Conservation (phyloP, 2,888 invertebrate species). For the Drosophila bunnanda region DNA sequence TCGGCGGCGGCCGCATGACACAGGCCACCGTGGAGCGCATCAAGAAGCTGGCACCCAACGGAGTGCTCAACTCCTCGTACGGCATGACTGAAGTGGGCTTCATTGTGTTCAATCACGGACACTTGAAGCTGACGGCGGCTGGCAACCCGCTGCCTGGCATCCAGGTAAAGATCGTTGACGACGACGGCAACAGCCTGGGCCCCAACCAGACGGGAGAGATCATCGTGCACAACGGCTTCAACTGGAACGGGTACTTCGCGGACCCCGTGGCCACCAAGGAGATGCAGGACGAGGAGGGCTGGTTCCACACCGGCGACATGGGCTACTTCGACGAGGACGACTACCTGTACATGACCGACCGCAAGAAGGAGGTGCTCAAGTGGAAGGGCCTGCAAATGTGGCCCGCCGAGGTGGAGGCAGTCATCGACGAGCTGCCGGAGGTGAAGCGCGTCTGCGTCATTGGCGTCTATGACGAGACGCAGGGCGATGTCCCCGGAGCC, state of each 20-base stretch:
- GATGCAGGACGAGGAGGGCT: constrained; percentile 69
- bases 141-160: constrained; percentile 64
- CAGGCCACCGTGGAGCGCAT: constrained; percentile 32
- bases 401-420: constrained; percentile 75
- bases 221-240: constrained; percentile 47
- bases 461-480: constrained; percentile 50
- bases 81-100: constrained; percentile 66
- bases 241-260: constrained; percentile 80
- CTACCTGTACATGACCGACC: constrained; percentile 69
- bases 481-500: constrained; percentile 56
- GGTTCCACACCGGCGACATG: constrained; percentile 81
- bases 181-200: constrained; percentile 62
- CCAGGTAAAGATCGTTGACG: constrained; percentile 69
- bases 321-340: constrained; percentile 80
- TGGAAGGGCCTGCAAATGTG: constrained; percentile 66
- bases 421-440: constrained; percentile 66
- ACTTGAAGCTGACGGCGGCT: constrained; percentile 53
- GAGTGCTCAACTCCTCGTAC: constrained; percentile 50
- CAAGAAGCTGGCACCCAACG: constrained; percentile 48
- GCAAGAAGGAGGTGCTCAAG: constrained; percentile 79
- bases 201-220: constrained; percentile 77
- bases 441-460: constrained; percentile 72
- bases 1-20: constrained; percentile 56
- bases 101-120: constrained; percentile 46
- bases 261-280: constrained; percentile 65